Percentiles rank a stretch among this genome's conserved stretches.
Evolutionary conservation across 2,113 vertebrate species (phyloP).

Genomic region (Corythaixoides concolor): DNA sequence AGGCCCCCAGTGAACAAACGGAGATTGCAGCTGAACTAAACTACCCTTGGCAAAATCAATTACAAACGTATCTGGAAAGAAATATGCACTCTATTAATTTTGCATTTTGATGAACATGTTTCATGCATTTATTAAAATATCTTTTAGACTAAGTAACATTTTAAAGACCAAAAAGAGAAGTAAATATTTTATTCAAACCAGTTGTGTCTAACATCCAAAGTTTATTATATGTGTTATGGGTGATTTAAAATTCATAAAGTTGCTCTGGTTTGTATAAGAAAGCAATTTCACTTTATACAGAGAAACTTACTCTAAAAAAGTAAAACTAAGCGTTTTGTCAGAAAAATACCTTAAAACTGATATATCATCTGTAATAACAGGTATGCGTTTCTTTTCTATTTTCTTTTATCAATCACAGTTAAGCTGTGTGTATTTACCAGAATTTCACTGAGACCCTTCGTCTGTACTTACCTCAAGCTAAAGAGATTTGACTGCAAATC

Average conservation of each 20-base stretch:
- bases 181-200: constrained; percentile 50
- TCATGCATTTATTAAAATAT: constrained; percentile 56
- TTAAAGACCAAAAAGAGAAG: constrained; percentile 41
- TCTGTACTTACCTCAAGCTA: background rate
- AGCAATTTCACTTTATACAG: constrained; percentile 4
- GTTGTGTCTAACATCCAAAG: constrained; percentile 18
- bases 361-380: background rate
- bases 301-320: background rate
- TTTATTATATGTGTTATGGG: background rate
- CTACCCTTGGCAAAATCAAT: constrained; percentile 33
- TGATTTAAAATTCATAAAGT: constrained; percentile 61
- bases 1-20: background rate
- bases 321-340: background rate
- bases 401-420: background rate
- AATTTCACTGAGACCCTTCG: background rate
- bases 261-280: constrained; percentile 14
- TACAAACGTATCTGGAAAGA: constrained; percentile 35
- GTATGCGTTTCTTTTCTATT: background rate
- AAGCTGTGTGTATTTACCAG: background rate
- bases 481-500: background rate
- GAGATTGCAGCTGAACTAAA: background rate
- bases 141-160: constrained; percentile 26
- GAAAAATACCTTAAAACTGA: background rate
- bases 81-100: constrained; percentile 22
- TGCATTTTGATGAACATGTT: constrained; percentile 42